These are phyloP conservation scores for Gerris lacustris DNA, from an alignment of 2,888 invertebrate species.

Conservation along the genomic window DNA sequence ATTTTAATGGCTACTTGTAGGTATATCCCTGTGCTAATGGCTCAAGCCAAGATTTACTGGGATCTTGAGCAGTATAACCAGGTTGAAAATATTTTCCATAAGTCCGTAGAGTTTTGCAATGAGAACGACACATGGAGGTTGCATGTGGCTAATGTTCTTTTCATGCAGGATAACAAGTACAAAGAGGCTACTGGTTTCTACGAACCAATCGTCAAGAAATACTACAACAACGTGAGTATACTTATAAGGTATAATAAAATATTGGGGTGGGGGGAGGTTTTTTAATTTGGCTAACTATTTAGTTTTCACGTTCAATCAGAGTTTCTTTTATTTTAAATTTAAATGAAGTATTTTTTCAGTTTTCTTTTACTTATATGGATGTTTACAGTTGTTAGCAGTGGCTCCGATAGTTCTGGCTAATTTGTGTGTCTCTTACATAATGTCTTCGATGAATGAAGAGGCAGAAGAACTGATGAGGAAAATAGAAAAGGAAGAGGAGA, in stretches of 20 bases:
- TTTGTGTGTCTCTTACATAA: conserved; percentile 95
- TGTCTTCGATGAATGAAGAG: conserved; percentile 97
- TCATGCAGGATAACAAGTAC: conserved; percentile 98
- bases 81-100: conserved; percentile 92
- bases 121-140: conserved; percentile 94
- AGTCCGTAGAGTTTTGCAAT: conserved; percentile 94
- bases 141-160: conserved; percentile 95
- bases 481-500: conserved; percentile 95
- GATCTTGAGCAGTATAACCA: conserved; percentile 89
- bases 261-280: no score
- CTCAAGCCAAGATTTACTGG: conserved; percentile 98
- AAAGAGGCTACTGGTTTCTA: conserved; percentile 97
- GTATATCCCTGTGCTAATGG: conserved; percentile 97
- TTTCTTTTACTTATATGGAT: no score
- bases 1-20: conserved; percentile 37
- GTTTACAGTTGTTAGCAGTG: conserved; percentile 66
- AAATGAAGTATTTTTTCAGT: no score
- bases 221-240: conserved; percentile 62
- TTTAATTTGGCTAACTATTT: no score
- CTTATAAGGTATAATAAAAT: background rate
- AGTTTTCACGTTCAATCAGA: background rate
- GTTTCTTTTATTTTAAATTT: background rate
- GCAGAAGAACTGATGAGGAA: conserved; percentile 97
- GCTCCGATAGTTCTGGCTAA: conserved; percentile 98
- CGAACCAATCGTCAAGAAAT: conserved; percentile 91